Evolutionary conservation across 2,113 vertebrate genomes (phyloP).

Genomic region (Chionis minor): DNA sequence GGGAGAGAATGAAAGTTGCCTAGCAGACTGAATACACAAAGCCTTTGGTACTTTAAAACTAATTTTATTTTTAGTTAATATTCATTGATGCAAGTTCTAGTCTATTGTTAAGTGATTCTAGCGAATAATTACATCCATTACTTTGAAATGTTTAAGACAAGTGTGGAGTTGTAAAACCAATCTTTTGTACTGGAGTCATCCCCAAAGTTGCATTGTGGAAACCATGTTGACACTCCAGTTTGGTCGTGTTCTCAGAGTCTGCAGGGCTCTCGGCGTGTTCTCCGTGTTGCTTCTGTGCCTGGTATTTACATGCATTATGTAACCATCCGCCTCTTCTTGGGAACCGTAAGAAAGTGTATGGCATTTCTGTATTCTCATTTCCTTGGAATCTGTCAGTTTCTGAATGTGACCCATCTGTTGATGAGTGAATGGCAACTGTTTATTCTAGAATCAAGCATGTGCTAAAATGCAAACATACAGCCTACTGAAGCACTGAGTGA

Average conservation of each 20-base stretch:
- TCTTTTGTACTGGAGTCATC: not conserved
- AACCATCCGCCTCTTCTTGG: not conserved
- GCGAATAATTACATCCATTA: constrained; percentile 11
- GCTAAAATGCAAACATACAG: not conserved
- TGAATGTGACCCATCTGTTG: constrained; percentile 19
- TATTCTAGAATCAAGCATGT: constrained; percentile 31
- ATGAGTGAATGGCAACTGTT: constrained; percentile 26
- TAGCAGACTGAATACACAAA: constrained; percentile 25
- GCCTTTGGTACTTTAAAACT: constrained; percentile 31
- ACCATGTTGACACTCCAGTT: not conserved
- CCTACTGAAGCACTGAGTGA: not conserved
- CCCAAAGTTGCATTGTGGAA: not conserved
- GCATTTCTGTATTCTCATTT: not conserved
- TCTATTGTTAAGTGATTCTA: constrained; percentile 8
- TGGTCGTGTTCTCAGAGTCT: not conserved
- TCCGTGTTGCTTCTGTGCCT: not conserved
- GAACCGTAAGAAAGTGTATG: not conserved
- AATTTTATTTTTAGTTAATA: constrained; percentile 46
- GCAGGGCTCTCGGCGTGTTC: not conserved
- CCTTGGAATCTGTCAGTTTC: not conserved
- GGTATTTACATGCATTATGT: not conserved
- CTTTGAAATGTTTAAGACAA: constrained; percentile 30
- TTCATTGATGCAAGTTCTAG: constrained; percentile 14
- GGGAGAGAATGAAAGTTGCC: constrained; percentile 12
- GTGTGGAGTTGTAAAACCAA: not conserved